A percentile compares a stretch with the other conserved stretches of the same genome.
phyloP scores from a whole-genome alignment of 2,888 invertebrate genomes.

The Orthonychiurus folsomi region DNA sequence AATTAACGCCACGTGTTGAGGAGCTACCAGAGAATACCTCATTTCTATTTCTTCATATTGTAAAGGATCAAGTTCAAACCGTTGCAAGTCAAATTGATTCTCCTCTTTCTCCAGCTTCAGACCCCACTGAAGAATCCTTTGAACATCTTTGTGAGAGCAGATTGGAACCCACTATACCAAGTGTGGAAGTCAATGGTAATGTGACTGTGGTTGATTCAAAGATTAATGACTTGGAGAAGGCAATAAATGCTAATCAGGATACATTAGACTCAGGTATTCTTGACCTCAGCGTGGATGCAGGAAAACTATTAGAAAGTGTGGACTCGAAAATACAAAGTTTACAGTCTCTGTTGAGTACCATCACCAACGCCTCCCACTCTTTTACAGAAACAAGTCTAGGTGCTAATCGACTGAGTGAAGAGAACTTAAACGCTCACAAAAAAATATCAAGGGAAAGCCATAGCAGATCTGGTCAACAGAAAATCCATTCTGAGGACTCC shows the following conservation, averaged over 20 bases:
- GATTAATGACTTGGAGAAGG: neutral
- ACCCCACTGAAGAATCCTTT: neutral
- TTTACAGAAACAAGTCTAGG: too few relatives aligned
- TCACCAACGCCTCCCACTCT: neutral
- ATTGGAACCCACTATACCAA: neutral
- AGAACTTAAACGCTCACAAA: too few relatives aligned
- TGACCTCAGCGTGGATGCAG: neutral
- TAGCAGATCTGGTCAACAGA: neutral
- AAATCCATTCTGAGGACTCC: neutral
- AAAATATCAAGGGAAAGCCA: neutral
- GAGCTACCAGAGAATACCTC: constrained; percentile 24
- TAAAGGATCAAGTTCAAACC: neutral
- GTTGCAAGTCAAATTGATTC: neutral
- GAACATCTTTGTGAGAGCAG: neutral
- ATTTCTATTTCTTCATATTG: constrained; percentile 27
- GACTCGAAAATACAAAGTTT: neutral
- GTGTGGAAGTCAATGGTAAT: neutral
- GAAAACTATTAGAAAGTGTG: neutral
- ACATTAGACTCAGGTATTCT: neutral
- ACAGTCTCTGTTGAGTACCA: neutral
- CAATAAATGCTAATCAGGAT: neutral
- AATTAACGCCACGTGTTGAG: constrained; percentile 6
- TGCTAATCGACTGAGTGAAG: too few relatives aligned
- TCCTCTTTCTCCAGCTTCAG: neutral
- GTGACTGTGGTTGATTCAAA: constrained; percentile 3